Evolutionary conservation across 2,797 vertebrate genomes (phyloP), one percentile per base, ranked within the genome.

Genomic region (Martes flavigula): DNA sequence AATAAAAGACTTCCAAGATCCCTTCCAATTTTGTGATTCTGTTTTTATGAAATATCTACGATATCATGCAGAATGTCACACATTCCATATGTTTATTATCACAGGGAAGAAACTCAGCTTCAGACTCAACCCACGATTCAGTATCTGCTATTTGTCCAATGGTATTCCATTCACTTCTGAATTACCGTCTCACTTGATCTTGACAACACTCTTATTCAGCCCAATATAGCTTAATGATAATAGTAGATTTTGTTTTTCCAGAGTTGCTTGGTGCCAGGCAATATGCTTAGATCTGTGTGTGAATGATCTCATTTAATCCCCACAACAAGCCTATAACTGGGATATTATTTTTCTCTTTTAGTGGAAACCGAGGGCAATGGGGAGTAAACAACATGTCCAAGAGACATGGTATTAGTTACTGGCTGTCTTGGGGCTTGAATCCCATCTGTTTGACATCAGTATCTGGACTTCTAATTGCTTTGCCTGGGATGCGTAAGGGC

Each of bases 11-110:
- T 95, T 92, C 21, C n/a, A 77, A 92, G 78, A 46, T 64, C 27
- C 51, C 5, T 48, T 73, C 38, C 7, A 68, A 68, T 35, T 54
- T 89, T 90, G 79, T 79, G 25, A 85, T 89, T 94, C 43, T 84
- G 51, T 94, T 95, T 68, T 82, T 62, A 62, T n/a, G 68, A 85
- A 96, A 35, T 88, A 79, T 54, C 48, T 95, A 4, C 2, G 88
- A 38, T 89, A 68, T 27, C 68, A 15, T 54, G 56, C 54, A 84
- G 82, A 87, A 30, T 32, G 38, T 2, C 72, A 32, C 18, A 30
- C 6, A 32, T 77, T 87, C 14, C 46, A 20, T 60, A 30, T 35
- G 32, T 60, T n/a, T 17, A 23, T 94, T 88, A 91, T 72, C 25
- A 56, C 25, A 84, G 46, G 7, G 77, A 91, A 72, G 78, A 92